Evolutionary conservation across 2,888 invertebrate species (phyloP), one percentile per base, ranked within the genome.

Genomic region (Drosophila percnosoma): DNA sequence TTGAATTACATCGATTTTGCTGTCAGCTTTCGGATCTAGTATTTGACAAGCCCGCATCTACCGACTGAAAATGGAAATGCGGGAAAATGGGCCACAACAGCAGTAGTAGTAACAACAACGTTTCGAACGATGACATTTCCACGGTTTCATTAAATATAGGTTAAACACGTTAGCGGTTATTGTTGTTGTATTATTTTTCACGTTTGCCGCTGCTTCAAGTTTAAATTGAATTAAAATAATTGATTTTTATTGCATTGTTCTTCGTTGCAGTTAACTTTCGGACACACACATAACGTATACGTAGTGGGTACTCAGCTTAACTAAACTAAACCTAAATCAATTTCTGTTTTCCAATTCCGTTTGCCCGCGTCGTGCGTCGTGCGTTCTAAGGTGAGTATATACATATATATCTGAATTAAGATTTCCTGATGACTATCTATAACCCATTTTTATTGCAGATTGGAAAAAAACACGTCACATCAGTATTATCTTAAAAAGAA

Each of bases 171-270:
- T 65, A 8, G 11, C 48, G 15, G n/a, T 21, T 33, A n/a, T 36
- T 29, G 29, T 8, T 57, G 5, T 29, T 27, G 24, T n/a, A 13
- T 2, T 7, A 3, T n/a, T 29, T 27, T 27, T 38, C 18, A 45
- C 36, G 8, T 18, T 36, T 58, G n/a, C 29, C n/a, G n/a, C 21
- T 71, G 75, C 71, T 75, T 83, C 66, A 64, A 59, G 74, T 83
- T 88, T 88, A 83, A 87, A 87, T 90, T 90, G 38, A 87, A 87
- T 87, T 87, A 87, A 87, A 86, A 82, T 79, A 88, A 90, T 90
- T 86, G 82, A 83, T 90, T 88, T 90, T 76, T 67, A 69, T 74
- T 67, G 60, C 24, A 68, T 68, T 73, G 60, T 48, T 18, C n/a
- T 6, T 66, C 31, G 11, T 89, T 87, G 55, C 90, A 87, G 86